Conservation (phyloP, 2,888 invertebrate genomes). For the Mantis religiosa region DNA sequence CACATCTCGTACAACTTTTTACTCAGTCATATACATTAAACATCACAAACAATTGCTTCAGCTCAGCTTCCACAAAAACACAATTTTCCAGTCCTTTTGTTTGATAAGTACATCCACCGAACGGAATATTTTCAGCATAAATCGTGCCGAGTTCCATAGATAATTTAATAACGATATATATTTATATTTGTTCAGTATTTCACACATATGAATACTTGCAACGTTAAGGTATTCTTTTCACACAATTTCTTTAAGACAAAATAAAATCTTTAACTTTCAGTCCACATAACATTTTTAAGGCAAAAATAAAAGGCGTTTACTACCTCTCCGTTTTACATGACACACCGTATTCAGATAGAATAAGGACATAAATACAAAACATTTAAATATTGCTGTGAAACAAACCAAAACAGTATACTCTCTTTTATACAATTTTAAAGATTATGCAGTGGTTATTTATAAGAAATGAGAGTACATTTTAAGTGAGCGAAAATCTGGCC, state of each 20-base stretch:
- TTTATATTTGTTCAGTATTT: neutral
- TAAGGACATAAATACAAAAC: neutral
- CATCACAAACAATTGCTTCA: neutral
- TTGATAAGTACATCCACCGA: neutral
- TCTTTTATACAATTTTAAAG: no score
- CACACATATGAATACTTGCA: neutral
- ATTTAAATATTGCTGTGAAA: neutral
- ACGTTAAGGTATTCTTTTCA: neutral
- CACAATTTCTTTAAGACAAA: neutral
- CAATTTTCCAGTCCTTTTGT: neutral
- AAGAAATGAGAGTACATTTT: no score
- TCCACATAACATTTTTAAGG: neutral
- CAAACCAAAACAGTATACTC: neutral
- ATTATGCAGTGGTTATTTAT: no score
- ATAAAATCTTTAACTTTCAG: neutral
- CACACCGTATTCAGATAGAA: neutral
- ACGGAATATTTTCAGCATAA: neutral
- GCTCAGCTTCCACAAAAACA: neutral
- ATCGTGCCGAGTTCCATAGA: neutral
- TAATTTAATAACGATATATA: neutral
- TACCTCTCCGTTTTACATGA: neutral
- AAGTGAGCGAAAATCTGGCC: no score
- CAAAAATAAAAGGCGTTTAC: neutral
- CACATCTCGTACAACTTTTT: neutral
- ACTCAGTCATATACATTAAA: neutral